Base-by-base conservation (phyloP, 2,888 invertebrate species). In the Elegia similella region DNA sequence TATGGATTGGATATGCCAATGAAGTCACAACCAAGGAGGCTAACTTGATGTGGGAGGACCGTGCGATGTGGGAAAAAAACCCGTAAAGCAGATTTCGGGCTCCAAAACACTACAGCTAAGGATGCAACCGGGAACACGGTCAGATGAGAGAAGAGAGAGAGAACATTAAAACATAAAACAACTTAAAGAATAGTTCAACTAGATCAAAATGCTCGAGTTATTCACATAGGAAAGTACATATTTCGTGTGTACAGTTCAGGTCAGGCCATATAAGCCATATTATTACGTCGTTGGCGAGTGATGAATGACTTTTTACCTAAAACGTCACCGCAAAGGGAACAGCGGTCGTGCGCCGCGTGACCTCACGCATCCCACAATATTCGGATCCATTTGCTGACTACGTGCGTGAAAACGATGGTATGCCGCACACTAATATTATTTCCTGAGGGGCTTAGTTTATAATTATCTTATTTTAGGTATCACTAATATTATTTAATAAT, bases 341-440 rank as follows among this genome's bases (percentile, higher is more conserved):
- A 29, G 54, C 63, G 72, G 72, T 76, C 82, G 82, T 80, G 80
- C 69, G 67, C 69, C 64, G 69, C 80, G 82, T 82, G 86, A 84
- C 83, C 81, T 78, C 82, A 80, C 79, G 80, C 78, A 77, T 82
- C 80, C 78, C 69, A 75, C 80, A 73, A 84, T 83, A 82, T 82
- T 82, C 75, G 70, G 68, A 77, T 75, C 80, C 78, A 84, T 85
- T 83, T 76, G 74, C 68, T 69, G 69, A 63, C 72, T 81, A 84
- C 84, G 86, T 84, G 87, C 86, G 79, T 86, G 79, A 83, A 86
- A 81, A 80, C 72, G 69, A 73, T 69, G 69, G 67, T 75, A 72
- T 76, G 69, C 23, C 23, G 23, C 72, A 75, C 73, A 79, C 71
- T 70, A 72, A 77, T 73, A 75, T 72, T 76, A 78, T 80, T 78